Evolutionary conservation across 2,113 vertebrate species (phyloP).

Genomic region (Dipodomys stephensi): DNA sequence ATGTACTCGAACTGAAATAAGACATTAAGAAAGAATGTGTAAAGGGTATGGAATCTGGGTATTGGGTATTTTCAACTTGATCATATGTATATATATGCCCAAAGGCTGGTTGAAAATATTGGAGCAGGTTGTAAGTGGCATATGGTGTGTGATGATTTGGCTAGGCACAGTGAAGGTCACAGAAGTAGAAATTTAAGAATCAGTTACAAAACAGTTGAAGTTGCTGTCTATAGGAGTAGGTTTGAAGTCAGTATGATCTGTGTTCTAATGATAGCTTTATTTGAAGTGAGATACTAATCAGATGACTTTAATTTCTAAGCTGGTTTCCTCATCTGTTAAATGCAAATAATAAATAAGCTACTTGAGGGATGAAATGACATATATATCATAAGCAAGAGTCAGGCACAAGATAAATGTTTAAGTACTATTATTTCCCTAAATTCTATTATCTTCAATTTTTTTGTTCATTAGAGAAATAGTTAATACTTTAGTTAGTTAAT

Average conservation of each 20-base stretch:
- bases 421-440: background rate
- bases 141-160: constrained; percentile 60
- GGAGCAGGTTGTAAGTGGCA: background rate
- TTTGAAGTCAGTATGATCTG: background rate
- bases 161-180: constrained; percentile 60
- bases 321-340: constrained; percentile 35
- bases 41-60: background rate
- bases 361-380: constrained; percentile 8
- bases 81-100: background rate
- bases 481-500: too few relatives aligned
- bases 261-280: constrained; percentile 49
- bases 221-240: background rate
- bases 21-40: background rate
- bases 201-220: constrained; percentile 63
- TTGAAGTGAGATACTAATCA: background rate
- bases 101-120: background rate
- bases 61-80: constrained; percentile 2
- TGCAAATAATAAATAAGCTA: background rate
- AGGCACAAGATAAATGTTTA: background rate
- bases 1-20: background rate
- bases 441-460: background rate
- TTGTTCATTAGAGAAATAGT: constrained; percentile 16
- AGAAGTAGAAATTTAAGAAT: constrained; percentile 72
- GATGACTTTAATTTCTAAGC: constrained; percentile 42
- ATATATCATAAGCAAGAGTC: background rate